Base-by-base conservation (phyloP, 2,888 invertebrate genomes). In the Epinotia nisella region DNA sequence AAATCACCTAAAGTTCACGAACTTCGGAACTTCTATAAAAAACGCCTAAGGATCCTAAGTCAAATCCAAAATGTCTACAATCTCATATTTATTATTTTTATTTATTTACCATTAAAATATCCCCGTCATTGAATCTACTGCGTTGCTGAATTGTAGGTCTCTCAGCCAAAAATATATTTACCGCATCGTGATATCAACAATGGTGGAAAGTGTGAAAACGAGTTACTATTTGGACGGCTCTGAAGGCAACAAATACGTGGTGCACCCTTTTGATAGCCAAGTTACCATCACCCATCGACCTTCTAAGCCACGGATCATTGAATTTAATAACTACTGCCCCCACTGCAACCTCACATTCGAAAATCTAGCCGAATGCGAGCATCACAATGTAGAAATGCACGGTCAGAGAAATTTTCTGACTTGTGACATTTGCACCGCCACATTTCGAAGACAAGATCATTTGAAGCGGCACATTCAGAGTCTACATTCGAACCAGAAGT, bases 401-500 rank as follows among this genome's bases (percentile, higher is more conserved):
- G 80, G 80, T 0, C 81, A 80, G 9, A 84, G 78, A 55, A 85
- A 82, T 69, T 15, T 78, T 0, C 69, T 82, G 0, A 66, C 77
- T 0, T 90, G 90, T 68, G 70, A 70, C 4, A 71, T 82, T 2
- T 90, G 90, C 58, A 71, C 80, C 0, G 80, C 86, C 0, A 79
- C 80, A 0, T 90, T 90, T 29, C 74, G 81, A 2, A 67, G 89
- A 2, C 85, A 82, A 7, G 88, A 89, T 49, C 90, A 90, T 19
- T 71, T 90, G 1, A 87, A 87, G 62, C 76, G 90, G 0, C 90
- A 90, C 55, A 78, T 85, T 11, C 79, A 77, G 0, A 89, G 85
- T 53, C 39, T 88, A 2, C 90, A 90, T 56, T 74, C 77, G 0
- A 77, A 76, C 5, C 71, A 76, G 0, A 82, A 79, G 56, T 79